Conservation (phyloP, 2,888 invertebrate species). For the Cosmia pyralina region DNA sequence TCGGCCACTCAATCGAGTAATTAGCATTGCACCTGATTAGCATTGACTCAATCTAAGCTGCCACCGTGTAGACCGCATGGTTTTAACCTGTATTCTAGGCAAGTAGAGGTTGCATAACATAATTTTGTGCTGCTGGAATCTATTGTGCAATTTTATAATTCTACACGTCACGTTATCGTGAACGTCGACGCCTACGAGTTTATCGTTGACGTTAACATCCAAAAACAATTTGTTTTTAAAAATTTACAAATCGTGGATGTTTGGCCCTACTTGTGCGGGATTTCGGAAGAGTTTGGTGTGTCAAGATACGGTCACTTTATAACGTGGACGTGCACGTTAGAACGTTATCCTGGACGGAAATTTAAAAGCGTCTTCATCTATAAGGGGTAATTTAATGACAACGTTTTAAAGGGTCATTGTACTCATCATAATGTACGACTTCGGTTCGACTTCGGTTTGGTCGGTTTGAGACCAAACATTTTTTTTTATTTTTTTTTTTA, state of each 20-base stretch:
- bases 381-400: too few relatives aligned
- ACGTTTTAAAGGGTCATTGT: too few relatives aligned
- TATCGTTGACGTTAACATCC: neutral
- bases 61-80: neutral
- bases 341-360: too few relatives aligned
- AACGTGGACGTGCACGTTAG: neutral
- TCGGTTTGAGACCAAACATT: too few relatives aligned
- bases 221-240: neutral
- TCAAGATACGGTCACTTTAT: neutral
- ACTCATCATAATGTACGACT: too few relatives aligned
- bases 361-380: too few relatives aligned
- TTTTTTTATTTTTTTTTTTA: too few relatives aligned
- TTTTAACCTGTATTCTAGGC: neutral
- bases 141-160: neutral
- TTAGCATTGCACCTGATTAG: constrained; percentile 28
- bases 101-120: neutral
- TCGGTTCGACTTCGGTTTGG: too few relatives aligned
- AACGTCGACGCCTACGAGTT: neutral
- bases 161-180: neutral
- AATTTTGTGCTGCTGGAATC: neutral
- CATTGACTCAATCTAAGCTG: constrained; percentile 16
- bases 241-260: too few relatives aligned
- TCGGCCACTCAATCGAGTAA: constrained; percentile 12
- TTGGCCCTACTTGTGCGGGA: neutral
- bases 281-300: too few relatives aligned